These are phyloP conservation scores for Prunella fulvescens DNA, from an alignment of 2,113 vertebrate species.

Conservation along the genomic window DNA sequence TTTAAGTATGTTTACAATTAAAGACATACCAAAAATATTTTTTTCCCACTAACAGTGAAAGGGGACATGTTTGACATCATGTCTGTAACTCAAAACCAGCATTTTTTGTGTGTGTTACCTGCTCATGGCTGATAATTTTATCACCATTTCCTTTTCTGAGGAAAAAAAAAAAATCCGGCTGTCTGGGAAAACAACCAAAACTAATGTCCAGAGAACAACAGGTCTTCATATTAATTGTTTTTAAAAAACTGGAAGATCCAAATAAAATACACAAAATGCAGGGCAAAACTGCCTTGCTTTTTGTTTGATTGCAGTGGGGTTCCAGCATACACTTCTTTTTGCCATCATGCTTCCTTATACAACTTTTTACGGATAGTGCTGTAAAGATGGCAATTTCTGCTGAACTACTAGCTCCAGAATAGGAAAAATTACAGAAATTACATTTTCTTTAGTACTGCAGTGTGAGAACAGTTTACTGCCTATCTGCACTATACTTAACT, in stretches of 20 bases:
- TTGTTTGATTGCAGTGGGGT: not conserved
- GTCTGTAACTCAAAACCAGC: not conserved
- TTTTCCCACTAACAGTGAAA: not conserved
- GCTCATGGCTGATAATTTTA: not conserved
- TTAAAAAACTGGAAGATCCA: not conserved
- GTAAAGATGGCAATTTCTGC: not conserved
- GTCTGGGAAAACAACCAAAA: not conserved
- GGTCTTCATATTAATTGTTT: not conserved
- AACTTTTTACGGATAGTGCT: not conserved
- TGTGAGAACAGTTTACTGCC: not conserved
- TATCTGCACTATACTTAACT: accelerated
- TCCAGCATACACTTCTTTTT: not conserved
- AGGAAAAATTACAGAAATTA: not conserved
- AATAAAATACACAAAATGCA: not conserved
- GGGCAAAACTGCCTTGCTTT: not conserved
- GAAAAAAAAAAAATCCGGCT: not conserved
- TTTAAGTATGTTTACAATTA: not conserved
- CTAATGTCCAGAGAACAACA: not conserved
- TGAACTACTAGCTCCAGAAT: not conserved
- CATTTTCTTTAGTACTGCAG: not conserved
- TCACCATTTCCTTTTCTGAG: not conserved
- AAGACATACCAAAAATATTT: not conserved
- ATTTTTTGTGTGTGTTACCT: not conserved
- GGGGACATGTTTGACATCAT: accelerated
- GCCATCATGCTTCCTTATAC: not conserved